phyloP scores from a whole-genome alignment of 2,888 invertebrate genomes.

The Tethea ocularis region DNA sequence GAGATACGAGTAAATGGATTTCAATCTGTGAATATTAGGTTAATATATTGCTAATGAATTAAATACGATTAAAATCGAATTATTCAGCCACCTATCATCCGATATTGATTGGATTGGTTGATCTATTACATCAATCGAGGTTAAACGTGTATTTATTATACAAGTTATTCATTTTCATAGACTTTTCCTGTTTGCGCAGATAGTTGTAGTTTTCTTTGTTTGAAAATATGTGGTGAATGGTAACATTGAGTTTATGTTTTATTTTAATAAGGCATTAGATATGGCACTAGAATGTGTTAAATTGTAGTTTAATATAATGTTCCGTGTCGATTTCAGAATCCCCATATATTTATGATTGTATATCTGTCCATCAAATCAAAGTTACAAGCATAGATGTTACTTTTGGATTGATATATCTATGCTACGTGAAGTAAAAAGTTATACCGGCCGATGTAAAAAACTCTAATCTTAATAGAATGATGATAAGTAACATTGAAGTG shows the following conservation, averaged over 20 bases:
- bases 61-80: not conserved
- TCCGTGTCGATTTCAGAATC: not conserved
- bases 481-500: not conserved
- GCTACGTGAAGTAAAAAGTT: too few relatives aligned
- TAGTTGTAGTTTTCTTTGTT: conserved; percentile 1
- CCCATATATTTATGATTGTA: not conserved
- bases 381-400: not conserved
- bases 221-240: not conserved
- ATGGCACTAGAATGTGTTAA: not conserved
- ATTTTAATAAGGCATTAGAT: not conserved
- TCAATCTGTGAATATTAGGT: too few relatives aligned
- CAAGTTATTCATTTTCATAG: not conserved
- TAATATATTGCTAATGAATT: too few relatives aligned
- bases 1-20: too few relatives aligned
- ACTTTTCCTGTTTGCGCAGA: not conserved
- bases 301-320: not conserved
- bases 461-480: too few relatives aligned
- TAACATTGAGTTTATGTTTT: not conserved
- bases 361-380: not conserved
- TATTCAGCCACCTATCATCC: not conserved
- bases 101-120: not conserved
- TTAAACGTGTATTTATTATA: not conserved
- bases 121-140: conserved; percentile 7
- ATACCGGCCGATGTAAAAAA: too few relatives aligned
- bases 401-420: too few relatives aligned